Conservation (phyloP, 2,888 invertebrate species). For the Stenodera caucasica region DNA sequence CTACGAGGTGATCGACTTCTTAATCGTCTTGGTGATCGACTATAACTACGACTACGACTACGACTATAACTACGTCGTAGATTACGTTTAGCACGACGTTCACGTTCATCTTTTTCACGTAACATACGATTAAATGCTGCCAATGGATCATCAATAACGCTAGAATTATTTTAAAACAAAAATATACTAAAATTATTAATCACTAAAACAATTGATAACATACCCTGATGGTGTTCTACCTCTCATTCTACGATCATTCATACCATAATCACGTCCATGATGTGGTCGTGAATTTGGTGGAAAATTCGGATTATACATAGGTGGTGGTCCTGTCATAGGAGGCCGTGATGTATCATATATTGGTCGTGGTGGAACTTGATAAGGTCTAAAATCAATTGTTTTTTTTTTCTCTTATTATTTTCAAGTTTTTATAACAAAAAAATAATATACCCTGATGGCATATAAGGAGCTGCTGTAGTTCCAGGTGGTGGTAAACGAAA, state of each 20-base stretch:
- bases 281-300: constrained; percentile 39
- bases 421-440: not conserved
- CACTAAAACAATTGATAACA: not conserved
- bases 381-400: constrained; percentile 39
- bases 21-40: constrained; percentile 54
- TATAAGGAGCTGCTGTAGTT: constrained; percentile 44
- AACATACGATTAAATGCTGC: constrained; percentile 87
- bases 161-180: constrained; percentile 43
- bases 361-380: constrained; percentile 47
- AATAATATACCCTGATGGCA: constrained; percentile 48
- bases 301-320: constrained; percentile 42
- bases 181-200: not conserved
- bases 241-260: constrained; percentile 53
- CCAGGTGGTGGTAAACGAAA: constrained; percentile 54
- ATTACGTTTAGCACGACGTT: constrained; percentile 63
- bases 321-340: constrained; percentile 49
- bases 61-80: constrained; percentile 62
- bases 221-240: constrained; percentile 58
- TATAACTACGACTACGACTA: constrained; percentile 55
- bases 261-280: constrained; percentile 29
- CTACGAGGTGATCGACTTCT: constrained; percentile 49
- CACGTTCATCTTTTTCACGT: constrained; percentile 78
- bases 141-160: constrained; percentile 80
- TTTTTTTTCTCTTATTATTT: not conserved
- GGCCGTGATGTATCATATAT: constrained; percentile 51